Percentiles rank a stretch among this genome's conserved stretches.
Evolutionary conservation across 1,140 invertebrate species (phyloP).

Genomic region (Pentalonia nigronervosa): DNA sequence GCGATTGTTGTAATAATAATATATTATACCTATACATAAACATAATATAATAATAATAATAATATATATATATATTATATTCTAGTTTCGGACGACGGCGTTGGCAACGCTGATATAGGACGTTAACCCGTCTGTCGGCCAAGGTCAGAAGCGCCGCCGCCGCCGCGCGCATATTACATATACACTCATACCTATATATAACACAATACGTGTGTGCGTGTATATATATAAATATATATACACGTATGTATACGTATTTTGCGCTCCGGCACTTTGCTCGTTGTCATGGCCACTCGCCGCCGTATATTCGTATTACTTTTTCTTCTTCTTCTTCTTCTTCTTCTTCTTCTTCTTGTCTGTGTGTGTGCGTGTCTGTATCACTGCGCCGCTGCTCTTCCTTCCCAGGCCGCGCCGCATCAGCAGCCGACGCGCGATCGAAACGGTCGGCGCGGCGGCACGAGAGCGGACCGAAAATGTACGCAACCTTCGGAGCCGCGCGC

Average conservation of each 20-base stretch:
- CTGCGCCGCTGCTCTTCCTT: not conserved
- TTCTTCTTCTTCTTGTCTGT: not conserved
- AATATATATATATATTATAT: not conserved
- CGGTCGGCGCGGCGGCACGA: not conserved
- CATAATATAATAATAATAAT: not conserved
- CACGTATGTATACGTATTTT: too few species aligned
- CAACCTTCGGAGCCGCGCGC: constrained; percentile 21
- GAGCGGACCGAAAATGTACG: not conserved
- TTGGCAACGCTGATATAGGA: constrained; percentile 58
- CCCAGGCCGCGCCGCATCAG: not conserved
- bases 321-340: not conserved
- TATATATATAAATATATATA: too few species aligned
- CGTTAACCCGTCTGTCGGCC: constrained; percentile 58
- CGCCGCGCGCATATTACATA: constrained; percentile 16
- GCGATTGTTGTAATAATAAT: constrained; percentile 8
- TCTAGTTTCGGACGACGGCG: constrained; percentile 54
- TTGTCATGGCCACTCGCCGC: constrained; percentile 51
- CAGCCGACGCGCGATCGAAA: not conserved
- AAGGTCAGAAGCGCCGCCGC: constrained; percentile 55
- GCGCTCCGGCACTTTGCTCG: constrained; percentile 38
- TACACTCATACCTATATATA: not conserved
- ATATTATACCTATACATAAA: not conserved
- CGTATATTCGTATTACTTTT: constrained; percentile 38
- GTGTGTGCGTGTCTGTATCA: not conserved
- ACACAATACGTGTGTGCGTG: not conserved